Evolutionary conservation across 30 jellyfish, hydroid and myxozoan genomes (phyloP).

Genomic region (Aurelia sp.): DNA sequence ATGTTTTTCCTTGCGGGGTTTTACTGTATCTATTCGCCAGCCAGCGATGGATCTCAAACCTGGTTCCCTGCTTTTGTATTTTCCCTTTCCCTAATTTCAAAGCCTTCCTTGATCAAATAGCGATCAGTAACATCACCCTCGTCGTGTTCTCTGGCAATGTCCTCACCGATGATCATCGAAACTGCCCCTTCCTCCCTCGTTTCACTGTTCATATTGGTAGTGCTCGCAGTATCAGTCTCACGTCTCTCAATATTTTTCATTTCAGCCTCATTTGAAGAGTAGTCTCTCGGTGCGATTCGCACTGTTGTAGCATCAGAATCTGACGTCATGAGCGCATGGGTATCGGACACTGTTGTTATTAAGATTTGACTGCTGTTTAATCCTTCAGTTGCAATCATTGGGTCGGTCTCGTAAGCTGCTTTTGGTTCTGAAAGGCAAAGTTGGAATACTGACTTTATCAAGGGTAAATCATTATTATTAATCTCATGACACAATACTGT

Average conservation of each 20-base stretch:
- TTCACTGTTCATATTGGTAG: not conserved
- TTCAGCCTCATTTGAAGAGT: slow-evolving; percentile 18
- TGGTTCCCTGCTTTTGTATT: no score
- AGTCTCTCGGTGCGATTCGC: slow-evolving; percentile 66
- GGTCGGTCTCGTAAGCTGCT: slow-evolving; percentile 9
- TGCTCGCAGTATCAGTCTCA: slow-evolving; percentile 14
- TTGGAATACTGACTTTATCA: no score
- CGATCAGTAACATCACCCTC: slow-evolving; percentile 96
- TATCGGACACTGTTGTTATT: slow-evolving; percentile 50
- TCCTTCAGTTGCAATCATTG: slow-evolving; percentile 47
- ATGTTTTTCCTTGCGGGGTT: no score
- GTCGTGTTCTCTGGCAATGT: slow-evolving; percentile 72
- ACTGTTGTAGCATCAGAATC: slow-evolving; percentile 58
- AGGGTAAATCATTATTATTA: no score
- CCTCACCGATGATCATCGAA: slow-evolving; percentile 62
- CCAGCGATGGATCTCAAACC: no score
- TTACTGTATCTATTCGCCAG: no score
- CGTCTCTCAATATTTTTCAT: slow-evolving; percentile 24
- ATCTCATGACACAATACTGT: no score
- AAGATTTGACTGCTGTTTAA: slow-evolving; percentile 41
- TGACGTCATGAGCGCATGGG: slow-evolving; percentile 46
- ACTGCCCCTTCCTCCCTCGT: slow-evolving; percentile 16
- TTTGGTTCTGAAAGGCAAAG: slow-evolving; percentile 27
- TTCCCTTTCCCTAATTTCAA: slow-evolving; percentile 37
- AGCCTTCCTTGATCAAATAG: slow-evolving; percentile 67